A percentile compares a stretch with the other conserved stretches of the same genome.
phyloP scores from a whole-genome alignment of 1,140 invertebrate species.

The Amyelois transitella region DNA sequence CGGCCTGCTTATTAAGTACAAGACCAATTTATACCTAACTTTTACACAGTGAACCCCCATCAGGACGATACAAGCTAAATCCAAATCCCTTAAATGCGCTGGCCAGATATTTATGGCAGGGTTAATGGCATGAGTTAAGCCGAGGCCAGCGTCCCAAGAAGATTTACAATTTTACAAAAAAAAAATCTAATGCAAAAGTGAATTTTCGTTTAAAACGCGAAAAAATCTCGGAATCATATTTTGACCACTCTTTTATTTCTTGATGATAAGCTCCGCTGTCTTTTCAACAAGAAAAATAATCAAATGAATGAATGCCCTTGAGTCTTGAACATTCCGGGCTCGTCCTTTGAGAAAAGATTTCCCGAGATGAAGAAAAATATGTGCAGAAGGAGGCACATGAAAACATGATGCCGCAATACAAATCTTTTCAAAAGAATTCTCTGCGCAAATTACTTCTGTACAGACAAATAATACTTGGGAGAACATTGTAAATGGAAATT shows the following conservation, averaged over 20 bases:
- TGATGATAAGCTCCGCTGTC: constrained; percentile 44
- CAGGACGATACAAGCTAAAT: constrained; percentile 57
- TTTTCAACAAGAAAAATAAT: constrained; percentile 55
- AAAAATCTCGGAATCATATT: constrained; percentile 2
- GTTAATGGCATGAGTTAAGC: constrained; percentile 56
- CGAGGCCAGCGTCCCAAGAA: constrained; percentile 34
- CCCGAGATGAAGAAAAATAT: constrained; percentile 59
- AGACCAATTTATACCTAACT: constrained; percentile 19
- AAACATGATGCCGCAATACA: constrained; percentile 42
- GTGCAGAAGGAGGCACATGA: constrained; percentile 31
- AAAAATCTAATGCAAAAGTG: neutral
- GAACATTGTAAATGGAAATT: neutral
- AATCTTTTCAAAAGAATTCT: constrained; percentile 46
- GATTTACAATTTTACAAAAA: constrained; percentile 23
- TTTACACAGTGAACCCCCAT: constrained; percentile 50
- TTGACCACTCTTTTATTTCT: constrained; percentile 17
- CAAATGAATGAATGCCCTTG: constrained; percentile 59
- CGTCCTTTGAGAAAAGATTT: constrained; percentile 58
- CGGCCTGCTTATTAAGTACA: constrained; percentile 12
- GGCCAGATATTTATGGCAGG: constrained; percentile 65
- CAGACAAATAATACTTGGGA: constrained; percentile 15
- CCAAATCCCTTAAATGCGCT: constrained; percentile 65
- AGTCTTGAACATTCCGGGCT: constrained; percentile 52
- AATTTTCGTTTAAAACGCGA: neutral
- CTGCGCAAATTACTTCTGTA: constrained; percentile 27